A percentile compares a stretch with the other conserved stretches of the same genome.
Conservation (phyloP, 2,113 vertebrate genomes). For the Vidua chalybeata region DNA sequence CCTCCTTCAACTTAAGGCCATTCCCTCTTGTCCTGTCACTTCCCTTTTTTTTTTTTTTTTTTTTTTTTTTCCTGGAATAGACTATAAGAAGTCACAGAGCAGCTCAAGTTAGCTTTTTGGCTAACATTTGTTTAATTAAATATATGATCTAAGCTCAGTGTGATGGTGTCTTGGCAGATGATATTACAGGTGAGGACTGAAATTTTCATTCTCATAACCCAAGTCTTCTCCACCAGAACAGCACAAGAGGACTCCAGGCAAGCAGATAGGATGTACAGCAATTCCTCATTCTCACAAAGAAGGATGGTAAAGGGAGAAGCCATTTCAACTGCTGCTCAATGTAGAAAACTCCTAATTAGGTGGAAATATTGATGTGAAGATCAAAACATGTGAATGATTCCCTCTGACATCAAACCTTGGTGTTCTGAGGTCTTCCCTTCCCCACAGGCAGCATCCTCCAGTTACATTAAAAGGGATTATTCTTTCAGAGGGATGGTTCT, state of each 20-base stretch:
- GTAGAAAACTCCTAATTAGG: background rate
- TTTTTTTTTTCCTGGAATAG: background rate
- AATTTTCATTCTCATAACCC: background rate
- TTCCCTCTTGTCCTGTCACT: background rate
- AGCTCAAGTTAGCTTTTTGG: background rate
- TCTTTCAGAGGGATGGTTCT: background rate
- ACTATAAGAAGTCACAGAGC: background rate
- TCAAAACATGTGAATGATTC: background rate
- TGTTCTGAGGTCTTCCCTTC: background rate
- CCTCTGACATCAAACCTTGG: background rate
- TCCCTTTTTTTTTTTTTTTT: accelerated
- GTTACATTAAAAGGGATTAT: background rate
- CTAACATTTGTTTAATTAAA: background rate
- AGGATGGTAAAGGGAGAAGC: background rate
- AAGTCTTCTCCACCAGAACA: background rate
- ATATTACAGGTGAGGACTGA: background rate
- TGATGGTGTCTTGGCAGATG: background rate
- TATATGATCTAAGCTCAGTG: background rate
- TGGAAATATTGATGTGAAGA: background rate
- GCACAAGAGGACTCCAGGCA: background rate
- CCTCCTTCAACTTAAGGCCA: background rate
- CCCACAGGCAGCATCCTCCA: background rate
- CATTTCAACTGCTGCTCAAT: background rate
- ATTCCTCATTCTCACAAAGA: background rate
- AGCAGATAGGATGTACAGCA: background rate